These are phyloP conservation scores for Gorsachius magnificus DNA, from an alignment of 2,797 vertebrate species.

Conservation along the genomic window DNA sequence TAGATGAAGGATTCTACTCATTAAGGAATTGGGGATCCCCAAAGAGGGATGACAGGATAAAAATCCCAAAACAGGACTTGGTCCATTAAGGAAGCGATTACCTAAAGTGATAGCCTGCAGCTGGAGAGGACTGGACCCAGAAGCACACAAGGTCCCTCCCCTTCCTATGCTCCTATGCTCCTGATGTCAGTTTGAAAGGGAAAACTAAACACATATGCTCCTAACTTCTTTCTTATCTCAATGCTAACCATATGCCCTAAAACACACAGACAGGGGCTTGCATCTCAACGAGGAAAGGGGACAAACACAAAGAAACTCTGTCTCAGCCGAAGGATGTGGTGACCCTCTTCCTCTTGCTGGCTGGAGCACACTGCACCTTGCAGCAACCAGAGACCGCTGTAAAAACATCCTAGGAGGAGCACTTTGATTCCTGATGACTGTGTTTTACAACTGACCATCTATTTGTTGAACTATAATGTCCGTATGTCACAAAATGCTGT, in stretches of 20 bases:
- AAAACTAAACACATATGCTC: not conserved
- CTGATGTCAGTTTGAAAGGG: not conserved
- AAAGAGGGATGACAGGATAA: not conserved
- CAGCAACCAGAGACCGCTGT: rapidly evolving
- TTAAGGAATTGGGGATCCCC: not conserved
- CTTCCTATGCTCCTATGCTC: not conserved
- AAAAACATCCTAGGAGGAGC: not conserved
- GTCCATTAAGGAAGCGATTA: not conserved
- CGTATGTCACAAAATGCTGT: not conserved
- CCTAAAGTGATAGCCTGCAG: not conserved
- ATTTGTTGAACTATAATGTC: not conserved
- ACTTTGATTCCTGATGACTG: not conserved
- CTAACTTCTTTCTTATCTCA: not conserved
- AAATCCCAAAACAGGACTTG: not conserved
- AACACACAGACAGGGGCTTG: not conserved
- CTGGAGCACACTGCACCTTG: not conserved
- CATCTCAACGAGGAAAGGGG: not conserved
- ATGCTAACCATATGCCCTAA: not conserved
- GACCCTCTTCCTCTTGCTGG: not conserved
- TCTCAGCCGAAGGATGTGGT: not conserved
- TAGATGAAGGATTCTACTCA: not conserved
- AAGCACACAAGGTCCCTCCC: not conserved
- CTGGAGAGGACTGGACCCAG: not conserved
- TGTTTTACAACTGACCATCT: not conserved
- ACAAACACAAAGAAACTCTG: not conserved